These are phyloP conservation scores for Cylloceria caligata DNA, from an alignment of 2,888 invertebrate genomes.

Conservation along the genomic window DNA sequence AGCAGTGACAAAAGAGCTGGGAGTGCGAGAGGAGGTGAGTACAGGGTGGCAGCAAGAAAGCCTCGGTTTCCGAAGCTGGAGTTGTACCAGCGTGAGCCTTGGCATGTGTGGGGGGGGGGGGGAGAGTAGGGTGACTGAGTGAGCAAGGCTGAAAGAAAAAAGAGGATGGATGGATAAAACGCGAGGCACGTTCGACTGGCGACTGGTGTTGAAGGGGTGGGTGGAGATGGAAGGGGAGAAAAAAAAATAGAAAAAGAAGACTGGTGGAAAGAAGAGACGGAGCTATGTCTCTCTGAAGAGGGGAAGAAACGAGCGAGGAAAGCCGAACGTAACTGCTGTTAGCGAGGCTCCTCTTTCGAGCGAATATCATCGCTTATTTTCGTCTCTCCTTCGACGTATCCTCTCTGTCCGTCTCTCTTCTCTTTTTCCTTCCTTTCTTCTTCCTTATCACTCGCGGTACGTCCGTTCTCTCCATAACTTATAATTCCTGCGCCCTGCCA, in stretches of 20 bases:
- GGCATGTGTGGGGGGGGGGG: not conserved
- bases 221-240: slow-evolving; percentile 52
- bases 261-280: slow-evolving; percentile 19
- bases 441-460: not conserved
- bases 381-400: slow-evolving; percentile 13
- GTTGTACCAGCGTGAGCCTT: not conserved
- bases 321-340: slow-evolving; percentile 31
- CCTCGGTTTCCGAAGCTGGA: not conserved
- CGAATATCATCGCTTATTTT: slow-evolving; percentile 26
- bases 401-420: not conserved
- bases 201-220: slow-evolving; percentile 10
- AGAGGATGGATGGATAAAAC: slow-evolving; percentile 6
- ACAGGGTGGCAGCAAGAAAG: slow-evolving; percentile 49
- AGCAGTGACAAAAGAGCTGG: not conserved
- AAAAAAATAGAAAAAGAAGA: slow-evolving; percentile 60
- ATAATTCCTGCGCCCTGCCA: slow-evolving; percentile 35
- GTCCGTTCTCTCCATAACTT: slow-evolving; percentile 16
- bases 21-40: slow-evolving; percentile 7
- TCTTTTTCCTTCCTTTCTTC: not conserved
- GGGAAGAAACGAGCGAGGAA: slow-evolving; percentile 7
- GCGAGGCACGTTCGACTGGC: slow-evolving; percentile 4
- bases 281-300: not conserved
- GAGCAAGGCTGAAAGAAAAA: not conserved
- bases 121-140: not conserved
- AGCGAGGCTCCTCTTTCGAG: slow-evolving; percentile 20